These are phyloP conservation scores for Nomia melanderi DNA, from an alignment of 1,140 invertebrate species.

Conservation along the genomic window DNA sequence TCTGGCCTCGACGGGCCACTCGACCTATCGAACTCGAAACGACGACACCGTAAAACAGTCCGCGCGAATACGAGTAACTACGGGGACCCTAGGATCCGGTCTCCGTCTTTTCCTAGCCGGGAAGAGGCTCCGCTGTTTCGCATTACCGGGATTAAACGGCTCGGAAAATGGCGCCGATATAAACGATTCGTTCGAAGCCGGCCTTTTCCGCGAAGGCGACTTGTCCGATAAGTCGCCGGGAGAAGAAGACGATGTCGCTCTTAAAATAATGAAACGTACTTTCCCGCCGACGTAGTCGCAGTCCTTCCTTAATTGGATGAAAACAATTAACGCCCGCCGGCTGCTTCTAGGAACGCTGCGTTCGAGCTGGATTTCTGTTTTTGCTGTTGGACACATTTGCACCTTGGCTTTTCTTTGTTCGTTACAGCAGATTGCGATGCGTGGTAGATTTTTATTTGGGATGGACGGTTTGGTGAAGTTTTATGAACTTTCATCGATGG, in stretches of 20 bases:
- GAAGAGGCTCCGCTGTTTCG: slow-evolving; percentile 46
- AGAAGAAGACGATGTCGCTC: slow-evolving; percentile 40
- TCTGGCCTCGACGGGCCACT: slow-evolving; percentile 36
- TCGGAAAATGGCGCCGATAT: slow-evolving; percentile 57
- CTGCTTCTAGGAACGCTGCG: neutral
- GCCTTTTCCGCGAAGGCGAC: neutral
- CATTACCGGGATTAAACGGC: slow-evolving; percentile 73
- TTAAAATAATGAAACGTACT: slow-evolving; percentile 71
- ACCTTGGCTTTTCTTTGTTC: neutral
- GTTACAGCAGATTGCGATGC: no score
- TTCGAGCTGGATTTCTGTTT: slow-evolving; percentile 42
- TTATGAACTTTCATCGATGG: no score
- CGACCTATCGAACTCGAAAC: slow-evolving; percentile 46
- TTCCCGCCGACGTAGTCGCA: neutral
- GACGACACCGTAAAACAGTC: slow-evolving; percentile 69
- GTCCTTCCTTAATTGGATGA: slow-evolving; percentile 67
- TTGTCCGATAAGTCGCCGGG: slow-evolving; percentile 54
- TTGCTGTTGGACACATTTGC: slow-evolving; percentile 48
- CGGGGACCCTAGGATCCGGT: neutral
- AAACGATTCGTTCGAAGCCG: slow-evolving; percentile 48
- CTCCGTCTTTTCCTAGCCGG: neutral
- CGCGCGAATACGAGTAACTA: slow-evolving; percentile 15
- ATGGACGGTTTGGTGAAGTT: no score
- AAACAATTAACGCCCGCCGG: slow-evolving; percentile 61
- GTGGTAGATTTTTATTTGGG: no score